Conservation (phyloP, 2,888 invertebrate genomes). For the Minunthozetes semirufus region DNA sequence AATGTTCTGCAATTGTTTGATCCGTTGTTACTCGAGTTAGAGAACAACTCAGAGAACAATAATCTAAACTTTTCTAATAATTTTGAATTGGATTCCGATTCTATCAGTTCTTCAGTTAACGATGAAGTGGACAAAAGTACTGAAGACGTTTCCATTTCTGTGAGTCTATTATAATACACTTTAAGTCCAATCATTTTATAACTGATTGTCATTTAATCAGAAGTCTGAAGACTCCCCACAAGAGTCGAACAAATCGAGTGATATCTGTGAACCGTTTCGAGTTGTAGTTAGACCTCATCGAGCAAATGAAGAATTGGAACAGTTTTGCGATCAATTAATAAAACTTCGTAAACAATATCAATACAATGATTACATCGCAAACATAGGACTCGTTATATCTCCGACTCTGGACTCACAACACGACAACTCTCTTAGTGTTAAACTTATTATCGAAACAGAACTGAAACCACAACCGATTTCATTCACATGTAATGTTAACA, state of each 20-base stretch:
- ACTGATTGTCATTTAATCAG: too few species aligned
- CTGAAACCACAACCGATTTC: conserved; percentile 58
- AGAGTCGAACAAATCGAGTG: background rate
- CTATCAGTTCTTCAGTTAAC: background rate
- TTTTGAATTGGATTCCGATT: background rate
- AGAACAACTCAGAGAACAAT: background rate
- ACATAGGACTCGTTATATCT: conserved; percentile 81
- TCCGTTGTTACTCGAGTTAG: background rate
- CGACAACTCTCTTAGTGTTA: conserved; percentile 74
- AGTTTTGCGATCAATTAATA: conserved; percentile 40
- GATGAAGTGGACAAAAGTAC: background rate
- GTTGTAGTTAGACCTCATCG: conserved; percentile 29
- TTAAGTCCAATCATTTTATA: too few species aligned
- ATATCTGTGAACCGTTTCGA: conserved; percentile 22
- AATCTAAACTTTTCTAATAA: conserved; percentile 15
- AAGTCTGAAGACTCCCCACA: too few species aligned
- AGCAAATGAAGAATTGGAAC: conserved; percentile 38
- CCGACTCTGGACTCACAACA: conserved; percentile 74
- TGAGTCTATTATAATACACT: background rate
- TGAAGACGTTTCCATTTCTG: background rate
- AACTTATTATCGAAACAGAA: conserved; percentile 67
- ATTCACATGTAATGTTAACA: conserved; percentile 70
- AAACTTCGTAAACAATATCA: conserved; percentile 55
- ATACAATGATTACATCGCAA: conserved; percentile 66
- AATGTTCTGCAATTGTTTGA: conserved; percentile 18